Percentiles rank a stretch among this genome's conserved stretches.
phyloP scores from a whole-genome alignment of 2,797 vertebrate species.

The Anguilla pacifica region DNA sequence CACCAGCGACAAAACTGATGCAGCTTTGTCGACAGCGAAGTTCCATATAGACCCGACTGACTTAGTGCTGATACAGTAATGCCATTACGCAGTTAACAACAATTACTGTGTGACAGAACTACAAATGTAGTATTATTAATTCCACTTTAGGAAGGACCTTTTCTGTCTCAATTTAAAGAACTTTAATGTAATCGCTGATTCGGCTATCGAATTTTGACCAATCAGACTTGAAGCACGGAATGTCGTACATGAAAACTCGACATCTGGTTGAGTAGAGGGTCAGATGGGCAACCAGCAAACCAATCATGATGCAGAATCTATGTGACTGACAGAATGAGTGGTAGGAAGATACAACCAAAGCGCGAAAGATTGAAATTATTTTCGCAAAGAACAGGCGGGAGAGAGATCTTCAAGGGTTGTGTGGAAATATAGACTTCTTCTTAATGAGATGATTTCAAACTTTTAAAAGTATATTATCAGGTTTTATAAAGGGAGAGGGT shows the following conservation, averaged over 20 bases:
- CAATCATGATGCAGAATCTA: constrained; percentile 56
- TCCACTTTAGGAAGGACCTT: background rate
- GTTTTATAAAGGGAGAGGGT: constrained; percentile 19
- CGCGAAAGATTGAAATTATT: constrained; percentile 75
- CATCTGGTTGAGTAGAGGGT: constrained; percentile 14
- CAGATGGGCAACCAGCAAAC: constrained; percentile 23
- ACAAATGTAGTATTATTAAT: background rate
- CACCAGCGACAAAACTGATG: background rate
- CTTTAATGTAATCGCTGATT: constrained; percentile 9
- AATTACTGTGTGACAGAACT: background rate
- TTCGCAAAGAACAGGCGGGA: constrained; percentile 70
- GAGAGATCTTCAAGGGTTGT: constrained; percentile 39
- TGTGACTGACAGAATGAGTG: constrained; percentile 53
- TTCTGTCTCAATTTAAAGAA: background rate
- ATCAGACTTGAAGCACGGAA: background rate
- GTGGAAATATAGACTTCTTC: background rate
- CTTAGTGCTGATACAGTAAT: background rate
- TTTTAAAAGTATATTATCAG: background rate
- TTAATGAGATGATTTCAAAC: constrained; percentile 1
- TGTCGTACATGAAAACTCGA: background rate
- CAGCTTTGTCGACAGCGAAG: background rate
- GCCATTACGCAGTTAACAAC: background rate
- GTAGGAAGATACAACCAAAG: constrained; percentile 57
- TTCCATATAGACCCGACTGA: background rate
- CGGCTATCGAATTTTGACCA: constrained; percentile 2